Percentiles rank a stretch among this genome's conserved stretches.
Evolutionary conservation across 2,888 invertebrate genomes (phyloP).

Genomic region (Podabrus alpinus): DNA sequence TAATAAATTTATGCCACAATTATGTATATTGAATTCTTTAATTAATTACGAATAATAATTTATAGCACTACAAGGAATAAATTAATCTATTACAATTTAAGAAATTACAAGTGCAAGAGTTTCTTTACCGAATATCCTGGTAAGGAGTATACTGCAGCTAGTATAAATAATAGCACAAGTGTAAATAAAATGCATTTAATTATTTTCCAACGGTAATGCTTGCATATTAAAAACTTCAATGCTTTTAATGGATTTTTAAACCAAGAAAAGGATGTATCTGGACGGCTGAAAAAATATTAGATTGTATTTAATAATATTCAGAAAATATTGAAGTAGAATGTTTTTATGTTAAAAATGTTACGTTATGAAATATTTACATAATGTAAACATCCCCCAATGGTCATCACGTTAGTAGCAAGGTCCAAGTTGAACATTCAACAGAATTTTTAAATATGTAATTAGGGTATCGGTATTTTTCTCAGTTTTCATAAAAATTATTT

Average conservation of each 20-base stretch:
- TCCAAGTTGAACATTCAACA: too few relatives aligned
- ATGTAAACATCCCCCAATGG: too few relatives aligned
- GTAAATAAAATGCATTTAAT: slow-evolving; percentile 47
- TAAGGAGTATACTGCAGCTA: slow-evolving; percentile 55
- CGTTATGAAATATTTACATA: neutral
- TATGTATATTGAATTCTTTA: neutral
- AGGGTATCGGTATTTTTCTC: too few relatives aligned
- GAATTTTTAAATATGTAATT: too few relatives aligned
- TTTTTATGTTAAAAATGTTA: neutral
- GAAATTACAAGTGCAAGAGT: slow-evolving; percentile 47
- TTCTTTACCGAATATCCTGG: slow-evolving; percentile 59
- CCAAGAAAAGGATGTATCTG: slow-evolving; percentile 66
- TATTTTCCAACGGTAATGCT: slow-evolving; percentile 54
- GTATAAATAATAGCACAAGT: slow-evolving; percentile 48
- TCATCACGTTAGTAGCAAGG: too few relatives aligned
- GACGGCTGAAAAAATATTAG: slow-evolving; percentile 59
- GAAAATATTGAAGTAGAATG: neutral
- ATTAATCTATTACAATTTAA: neutral
- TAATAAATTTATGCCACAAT: neutral
- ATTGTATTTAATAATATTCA: neutral
- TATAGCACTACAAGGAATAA: neutral
- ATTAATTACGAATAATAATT: neutral
- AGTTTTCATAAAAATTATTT: too few relatives aligned
- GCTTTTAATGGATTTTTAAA: slow-evolving; percentile 61
- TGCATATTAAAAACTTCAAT: slow-evolving; percentile 49